phyloP scores from a whole-genome alignment of 2,797 vertebrate species.

The Dendrocincla tyrannina region DNA sequence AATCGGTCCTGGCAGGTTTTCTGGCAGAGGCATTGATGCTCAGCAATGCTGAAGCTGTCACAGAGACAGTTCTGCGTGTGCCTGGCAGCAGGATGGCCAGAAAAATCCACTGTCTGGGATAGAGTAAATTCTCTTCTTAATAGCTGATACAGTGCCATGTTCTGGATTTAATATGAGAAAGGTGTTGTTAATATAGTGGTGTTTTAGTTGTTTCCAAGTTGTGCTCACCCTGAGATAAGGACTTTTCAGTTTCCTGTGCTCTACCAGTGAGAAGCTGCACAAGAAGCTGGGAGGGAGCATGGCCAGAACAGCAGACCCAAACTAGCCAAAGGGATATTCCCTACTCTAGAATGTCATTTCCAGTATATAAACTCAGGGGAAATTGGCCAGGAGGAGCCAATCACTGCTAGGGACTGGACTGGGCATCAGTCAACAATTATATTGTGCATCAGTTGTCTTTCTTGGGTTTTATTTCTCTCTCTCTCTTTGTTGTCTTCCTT shows the following conservation, averaged over 20 bases:
- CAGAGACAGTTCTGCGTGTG: fast-evolving
- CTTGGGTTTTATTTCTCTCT: neutral
- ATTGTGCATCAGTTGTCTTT: neutral
- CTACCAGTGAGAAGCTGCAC: neutral
- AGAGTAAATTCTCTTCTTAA: neutral
- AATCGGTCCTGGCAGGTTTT: neutral
- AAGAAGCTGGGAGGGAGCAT: neutral
- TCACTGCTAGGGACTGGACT: neutral
- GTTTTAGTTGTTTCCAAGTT: neutral
- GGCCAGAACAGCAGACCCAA: neutral
- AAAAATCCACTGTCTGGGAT: neutral
- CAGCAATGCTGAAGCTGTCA: neutral
- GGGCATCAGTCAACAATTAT: neutral
- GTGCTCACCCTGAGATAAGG: neutral
- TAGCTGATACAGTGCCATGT: neutral
- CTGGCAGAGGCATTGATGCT: neutral
- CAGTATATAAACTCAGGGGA: neutral
- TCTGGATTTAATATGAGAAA: neutral
- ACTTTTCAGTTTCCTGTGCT: neutral
- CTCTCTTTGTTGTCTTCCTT: neutral
- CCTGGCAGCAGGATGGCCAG: neutral
- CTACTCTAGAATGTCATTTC: neutral
- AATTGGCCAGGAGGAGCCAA: neutral
- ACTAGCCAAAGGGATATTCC: neutral
- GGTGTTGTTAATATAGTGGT: neutral